Evolutionary conservation across 2,888 invertebrate genomes (phyloP).

Genomic region (Watsonalla binaria): DNA sequence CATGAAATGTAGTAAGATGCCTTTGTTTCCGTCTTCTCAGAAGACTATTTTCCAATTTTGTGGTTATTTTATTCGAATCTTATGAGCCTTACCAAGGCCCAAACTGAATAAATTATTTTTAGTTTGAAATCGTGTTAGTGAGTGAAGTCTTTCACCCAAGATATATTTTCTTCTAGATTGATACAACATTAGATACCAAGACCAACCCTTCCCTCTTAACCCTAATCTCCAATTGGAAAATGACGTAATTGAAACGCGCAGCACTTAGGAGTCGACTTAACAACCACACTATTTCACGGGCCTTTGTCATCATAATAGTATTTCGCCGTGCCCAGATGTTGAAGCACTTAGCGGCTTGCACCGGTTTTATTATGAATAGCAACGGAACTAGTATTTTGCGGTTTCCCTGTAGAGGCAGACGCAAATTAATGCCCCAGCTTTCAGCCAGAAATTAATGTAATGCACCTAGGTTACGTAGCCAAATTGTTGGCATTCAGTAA

Average conservation of each 20-base stretch:
- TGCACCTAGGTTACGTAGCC: conserved; percentile 71
- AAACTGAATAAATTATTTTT: too few species aligned
- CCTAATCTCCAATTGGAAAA: background rate
- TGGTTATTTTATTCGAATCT: too few species aligned
- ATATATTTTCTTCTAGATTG: too few species aligned
- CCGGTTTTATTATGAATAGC: conserved; percentile 76
- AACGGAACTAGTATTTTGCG: conserved; percentile 76
- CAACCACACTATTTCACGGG: conserved; percentile 30
- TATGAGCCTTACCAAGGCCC: too few species aligned
- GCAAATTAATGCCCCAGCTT: conserved; percentile 74
- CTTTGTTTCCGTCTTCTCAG: too few species aligned
- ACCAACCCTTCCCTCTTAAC: too few species aligned
- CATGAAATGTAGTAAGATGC: too few species aligned
- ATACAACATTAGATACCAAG: too few species aligned
- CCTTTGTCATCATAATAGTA: conserved; percentile 66
- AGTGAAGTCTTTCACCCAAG: too few species aligned
- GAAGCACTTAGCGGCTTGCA: conserved; percentile 72
- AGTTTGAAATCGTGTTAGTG: too few species aligned
- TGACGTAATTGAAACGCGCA: background rate
- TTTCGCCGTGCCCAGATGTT: conserved; percentile 70
- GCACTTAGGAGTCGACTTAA: background rate
- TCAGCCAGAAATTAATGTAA: conserved; percentile 77
- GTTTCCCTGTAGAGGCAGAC: conserved; percentile 69
- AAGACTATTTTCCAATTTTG: too few species aligned
- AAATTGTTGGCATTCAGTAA: conserved; percentile 69